Base-by-base conservation (phyloP, 2,113 vertebrate species). In the Eira barbara region DNA sequence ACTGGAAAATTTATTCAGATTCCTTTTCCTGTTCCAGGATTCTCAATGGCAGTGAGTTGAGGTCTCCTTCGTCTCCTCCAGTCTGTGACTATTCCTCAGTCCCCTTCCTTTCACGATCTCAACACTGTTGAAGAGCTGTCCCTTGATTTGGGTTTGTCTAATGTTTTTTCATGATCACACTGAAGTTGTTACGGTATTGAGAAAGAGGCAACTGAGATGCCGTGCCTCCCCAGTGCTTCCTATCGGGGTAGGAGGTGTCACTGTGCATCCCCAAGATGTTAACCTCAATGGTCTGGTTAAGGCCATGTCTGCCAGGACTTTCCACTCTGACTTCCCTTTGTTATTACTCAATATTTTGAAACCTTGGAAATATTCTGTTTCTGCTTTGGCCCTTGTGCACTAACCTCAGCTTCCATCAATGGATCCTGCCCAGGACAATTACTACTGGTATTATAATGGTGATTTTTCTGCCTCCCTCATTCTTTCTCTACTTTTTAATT, bases 11-110 rank as follows among this genome's bases (percentile, higher is more conserved):
- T 42, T 55, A 39, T 34, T 65, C 71, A 12, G 8, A 52, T 27
- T 9, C 14, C 20, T 21, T 21, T 47, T 59, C 29, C 74, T 49
- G 6, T 27, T 65, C 74, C 29, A 27, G 2, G 55, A 76, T 3
- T 45, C 42, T n/a, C 31, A 14, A 6, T 1, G n/a, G 42, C 42
- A 4, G 10, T 31, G 25, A 34, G 1, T 15, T 10, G 7, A 0
- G 2, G 10, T 57, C 65, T 47, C 67, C 29, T 45, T 4, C 2
- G 7, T 17, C 55, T 31, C 57, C 25, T 13, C 3, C 34, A 4
- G 13, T 20, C 52, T n/a, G n/a, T 10, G 71, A 67, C 69, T 45
- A 1, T 7, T 36, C 23, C 29, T 52, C 3, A 0, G 15, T 4
- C 52, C 47, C 31, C 31, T 27, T 52, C 39, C 42, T 86, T 76